Percentiles rank a stretch among this genome's conserved stretches.
Evolutionary conservation across 1,140 invertebrate species (phyloP).

Genomic region (Drosophila mauritiana): DNA sequence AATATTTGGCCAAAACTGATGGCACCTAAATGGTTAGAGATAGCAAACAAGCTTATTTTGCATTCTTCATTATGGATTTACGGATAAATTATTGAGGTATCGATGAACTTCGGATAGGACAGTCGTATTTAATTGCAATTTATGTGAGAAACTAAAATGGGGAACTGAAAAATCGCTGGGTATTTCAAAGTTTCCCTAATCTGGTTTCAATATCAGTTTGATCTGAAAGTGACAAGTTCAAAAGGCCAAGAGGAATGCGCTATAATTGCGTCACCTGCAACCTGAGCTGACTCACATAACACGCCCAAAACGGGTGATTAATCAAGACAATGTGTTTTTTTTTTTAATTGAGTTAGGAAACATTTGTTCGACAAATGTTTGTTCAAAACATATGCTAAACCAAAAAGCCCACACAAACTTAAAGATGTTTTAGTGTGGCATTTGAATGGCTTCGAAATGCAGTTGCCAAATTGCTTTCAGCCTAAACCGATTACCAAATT

Average conservation of each 20-base stretch:
- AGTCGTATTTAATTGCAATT: constrained; percentile 40
- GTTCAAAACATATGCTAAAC: constrained; percentile 33
- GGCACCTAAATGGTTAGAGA: constrained; percentile 14
- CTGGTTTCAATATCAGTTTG: background rate
- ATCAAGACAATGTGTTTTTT: constrained; percentile 1
- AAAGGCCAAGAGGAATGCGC: constrained; percentile 18
- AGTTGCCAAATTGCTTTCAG: constrained; percentile 57
- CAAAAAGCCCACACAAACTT: constrained; percentile 16
- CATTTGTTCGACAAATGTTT: constrained; percentile 36
- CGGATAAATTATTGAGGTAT: constrained; percentile 29
- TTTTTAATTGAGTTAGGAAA: constrained; percentile 9
- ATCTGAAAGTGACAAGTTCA: background rate
- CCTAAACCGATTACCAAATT: constrained; percentile 34
- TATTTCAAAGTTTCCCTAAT: background rate
- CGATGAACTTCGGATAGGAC: constrained; percentile 14
- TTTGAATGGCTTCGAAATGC: constrained; percentile 32
- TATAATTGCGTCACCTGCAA: constrained; percentile 31
- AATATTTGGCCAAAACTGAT: constrained; percentile 24
- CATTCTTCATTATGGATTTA: constrained; percentile 30
- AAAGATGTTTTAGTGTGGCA: constrained; percentile 36
- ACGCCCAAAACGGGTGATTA: constrained; percentile 39
- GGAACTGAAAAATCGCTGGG: background rate
- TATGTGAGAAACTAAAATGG: constrained; percentile 26
- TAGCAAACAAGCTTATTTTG: constrained; percentile 26
- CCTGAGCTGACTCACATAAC: constrained; percentile 18